A percentile compares a stretch with the other conserved stretches of the same genome.
Conservation (phyloP, 2,888 invertebrate species). For the Stenotaenia linearis region DNA sequence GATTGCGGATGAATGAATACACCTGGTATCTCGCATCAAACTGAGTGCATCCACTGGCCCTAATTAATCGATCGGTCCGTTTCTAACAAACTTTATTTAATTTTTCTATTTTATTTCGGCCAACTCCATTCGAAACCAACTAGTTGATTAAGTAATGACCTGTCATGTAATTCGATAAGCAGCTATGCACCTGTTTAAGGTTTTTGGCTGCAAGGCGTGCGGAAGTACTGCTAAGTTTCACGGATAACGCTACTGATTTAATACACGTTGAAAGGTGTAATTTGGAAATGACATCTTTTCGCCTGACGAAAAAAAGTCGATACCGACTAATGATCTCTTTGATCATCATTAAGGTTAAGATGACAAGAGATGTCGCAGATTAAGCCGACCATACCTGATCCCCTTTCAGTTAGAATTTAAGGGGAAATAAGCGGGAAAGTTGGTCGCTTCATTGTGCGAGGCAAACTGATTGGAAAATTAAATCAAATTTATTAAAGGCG, state of each 20-base stretch:
- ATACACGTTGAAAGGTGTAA: neutral
- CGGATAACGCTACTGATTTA: neutral
- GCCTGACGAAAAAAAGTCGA: neutral
- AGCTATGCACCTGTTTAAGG: neutral
- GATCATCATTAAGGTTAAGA: neutral
- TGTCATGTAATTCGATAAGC: neutral
- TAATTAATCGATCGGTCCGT: neutral
- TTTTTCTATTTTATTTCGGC: no score
- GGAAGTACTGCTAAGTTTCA: neutral
- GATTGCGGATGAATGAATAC: slow-evolving; percentile 4
- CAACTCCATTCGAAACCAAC: neutral
- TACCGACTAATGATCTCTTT: neutral
- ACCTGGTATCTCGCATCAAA: slow-evolving; percentile 3
- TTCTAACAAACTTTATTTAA: neutral
- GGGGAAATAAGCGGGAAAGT: no score
- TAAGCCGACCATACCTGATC: neutral
- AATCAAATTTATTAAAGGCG: neutral
- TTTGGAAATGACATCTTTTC: neutral
- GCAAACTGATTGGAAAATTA: neutral
- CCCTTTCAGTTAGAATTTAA: neutral
- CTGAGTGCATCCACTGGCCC: neutral
- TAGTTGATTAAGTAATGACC: neutral
- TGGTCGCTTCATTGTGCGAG: no score
- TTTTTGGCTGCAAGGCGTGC: neutral
- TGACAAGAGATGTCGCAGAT: neutral